Percentiles rank a stretch among this genome's conserved stretches.
Evolutionary conservation across 2,888 invertebrate genomes (phyloP).

Genomic region (Watsonalla cultraria): DNA sequence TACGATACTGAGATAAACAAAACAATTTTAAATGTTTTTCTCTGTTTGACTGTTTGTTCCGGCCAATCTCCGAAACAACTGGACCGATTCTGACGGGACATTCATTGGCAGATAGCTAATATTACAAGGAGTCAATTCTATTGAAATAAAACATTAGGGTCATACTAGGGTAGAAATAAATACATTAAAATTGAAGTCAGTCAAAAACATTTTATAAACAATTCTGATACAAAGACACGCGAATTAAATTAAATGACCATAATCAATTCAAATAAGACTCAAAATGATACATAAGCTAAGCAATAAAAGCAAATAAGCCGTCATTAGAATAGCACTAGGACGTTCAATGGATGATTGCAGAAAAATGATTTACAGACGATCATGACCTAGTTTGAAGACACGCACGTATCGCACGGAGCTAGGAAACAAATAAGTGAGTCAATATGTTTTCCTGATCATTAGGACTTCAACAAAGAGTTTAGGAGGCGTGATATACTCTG

Average conservation of each 20-base stretch:
- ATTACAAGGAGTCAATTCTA: too few relatives aligned
- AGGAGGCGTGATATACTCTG: too few relatives aligned
- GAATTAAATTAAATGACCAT: background rate
- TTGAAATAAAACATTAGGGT: too few relatives aligned
- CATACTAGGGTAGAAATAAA: too few relatives aligned
- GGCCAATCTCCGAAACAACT: too few relatives aligned
- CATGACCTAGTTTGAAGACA: constrained; percentile 46
- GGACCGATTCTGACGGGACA: too few relatives aligned
- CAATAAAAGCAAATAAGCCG: constrained; percentile 9
- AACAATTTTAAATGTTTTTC: too few relatives aligned
- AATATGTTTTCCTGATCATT: background rate
- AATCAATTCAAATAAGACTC: background rate
- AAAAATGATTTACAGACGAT: constrained; percentile 48
- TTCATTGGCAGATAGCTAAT: too few relatives aligned
- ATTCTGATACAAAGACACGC: background rate
- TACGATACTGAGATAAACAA: too few relatives aligned
- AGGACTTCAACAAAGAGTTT: background rate
- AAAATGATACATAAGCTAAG: constrained; percentile 3
- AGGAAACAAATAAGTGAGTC: background rate
- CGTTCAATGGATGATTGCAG: constrained; percentile 32
- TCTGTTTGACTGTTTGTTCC: too few relatives aligned
- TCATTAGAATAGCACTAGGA: constrained; percentile 23
- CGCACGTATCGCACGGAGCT: constrained; percentile 19
- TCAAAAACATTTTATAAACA: too few relatives aligned
- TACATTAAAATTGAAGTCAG: too few relatives aligned